Conservation (phyloP, 1,140 invertebrate genomes). For the Delia radicum region DNA sequence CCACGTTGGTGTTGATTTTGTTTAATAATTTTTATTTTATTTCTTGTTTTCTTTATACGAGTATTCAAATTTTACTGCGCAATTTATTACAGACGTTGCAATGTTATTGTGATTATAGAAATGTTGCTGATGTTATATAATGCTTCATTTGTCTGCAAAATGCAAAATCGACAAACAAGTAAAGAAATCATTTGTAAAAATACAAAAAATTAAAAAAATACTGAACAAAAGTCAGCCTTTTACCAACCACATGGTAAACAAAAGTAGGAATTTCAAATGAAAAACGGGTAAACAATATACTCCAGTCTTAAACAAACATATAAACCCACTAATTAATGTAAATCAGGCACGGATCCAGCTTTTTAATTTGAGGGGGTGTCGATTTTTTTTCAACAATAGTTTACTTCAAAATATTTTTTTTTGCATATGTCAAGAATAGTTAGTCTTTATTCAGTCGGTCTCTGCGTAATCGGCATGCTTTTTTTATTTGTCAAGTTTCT, state of each 20-base stretch:
- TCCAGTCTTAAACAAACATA: constrained; percentile 25
- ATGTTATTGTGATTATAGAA: constrained; percentile 2
- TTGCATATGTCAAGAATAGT: too few relatives aligned
- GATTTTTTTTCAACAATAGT: too few relatives aligned
- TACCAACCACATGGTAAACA: background rate
- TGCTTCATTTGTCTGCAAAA: background rate
- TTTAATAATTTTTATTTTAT: background rate
- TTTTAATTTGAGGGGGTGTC: too few relatives aligned
- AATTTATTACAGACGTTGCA: background rate
- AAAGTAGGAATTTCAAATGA: background rate
- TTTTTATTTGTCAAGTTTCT: too few relatives aligned
- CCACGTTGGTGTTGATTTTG: background rate
- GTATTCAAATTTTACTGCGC: background rate
- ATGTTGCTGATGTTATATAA: background rate
- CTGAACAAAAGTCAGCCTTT: background rate
- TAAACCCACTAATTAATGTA: too few relatives aligned
- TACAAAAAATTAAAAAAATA: background rate
- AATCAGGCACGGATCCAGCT: too few relatives aligned
- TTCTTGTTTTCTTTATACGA: background rate
- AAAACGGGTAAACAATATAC: background rate
- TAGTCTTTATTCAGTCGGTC: too few relatives aligned
- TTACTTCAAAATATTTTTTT: too few relatives aligned
- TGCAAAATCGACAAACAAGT: background rate
- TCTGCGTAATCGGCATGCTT: too few relatives aligned
- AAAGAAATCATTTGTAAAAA: background rate